Evolutionary conservation across 2,797 vertebrate species (phyloP).

Genomic region (Eulemur rubriventer): DNA sequence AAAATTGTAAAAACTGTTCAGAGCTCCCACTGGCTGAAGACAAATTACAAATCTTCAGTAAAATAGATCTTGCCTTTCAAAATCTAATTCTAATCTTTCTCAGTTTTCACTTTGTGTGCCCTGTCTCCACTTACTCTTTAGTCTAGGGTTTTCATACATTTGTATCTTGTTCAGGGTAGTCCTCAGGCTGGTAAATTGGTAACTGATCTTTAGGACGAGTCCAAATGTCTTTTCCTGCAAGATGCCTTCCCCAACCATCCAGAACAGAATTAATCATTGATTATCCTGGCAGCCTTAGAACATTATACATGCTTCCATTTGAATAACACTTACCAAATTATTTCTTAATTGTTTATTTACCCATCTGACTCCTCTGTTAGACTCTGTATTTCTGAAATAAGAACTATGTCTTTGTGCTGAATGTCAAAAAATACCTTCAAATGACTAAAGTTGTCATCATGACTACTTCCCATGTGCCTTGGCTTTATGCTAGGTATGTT

Average conservation of each 20-base stretch:
- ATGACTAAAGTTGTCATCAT: background rate
- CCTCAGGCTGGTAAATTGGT: background rate
- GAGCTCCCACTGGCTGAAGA: background rate
- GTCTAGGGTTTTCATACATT: background rate
- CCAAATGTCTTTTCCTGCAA: background rate
- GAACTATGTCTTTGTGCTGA: background rate
- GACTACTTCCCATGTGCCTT: background rate
- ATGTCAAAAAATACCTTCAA: background rate
- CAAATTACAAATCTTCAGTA: background rate
- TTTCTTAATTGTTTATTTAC: background rate
- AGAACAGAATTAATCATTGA: background rate
- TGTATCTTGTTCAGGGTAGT: background rate
- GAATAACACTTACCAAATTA: background rate
- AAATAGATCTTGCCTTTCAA: background rate
- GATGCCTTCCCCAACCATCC: background rate
- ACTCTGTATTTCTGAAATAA: background rate
- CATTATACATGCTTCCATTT: background rate
- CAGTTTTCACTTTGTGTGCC: background rate
- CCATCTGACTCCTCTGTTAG: background rate
- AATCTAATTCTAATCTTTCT: background rate
- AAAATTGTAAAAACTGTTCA: background rate
- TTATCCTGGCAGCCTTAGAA: background rate
- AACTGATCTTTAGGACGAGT: background rate
- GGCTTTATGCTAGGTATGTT: background rate
- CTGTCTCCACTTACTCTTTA: background rate